Percentiles rank a stretch among this genome's conserved stretches.
Conservation (phyloP, 2,888 invertebrate species). For the Operophtera brumata region DNA sequence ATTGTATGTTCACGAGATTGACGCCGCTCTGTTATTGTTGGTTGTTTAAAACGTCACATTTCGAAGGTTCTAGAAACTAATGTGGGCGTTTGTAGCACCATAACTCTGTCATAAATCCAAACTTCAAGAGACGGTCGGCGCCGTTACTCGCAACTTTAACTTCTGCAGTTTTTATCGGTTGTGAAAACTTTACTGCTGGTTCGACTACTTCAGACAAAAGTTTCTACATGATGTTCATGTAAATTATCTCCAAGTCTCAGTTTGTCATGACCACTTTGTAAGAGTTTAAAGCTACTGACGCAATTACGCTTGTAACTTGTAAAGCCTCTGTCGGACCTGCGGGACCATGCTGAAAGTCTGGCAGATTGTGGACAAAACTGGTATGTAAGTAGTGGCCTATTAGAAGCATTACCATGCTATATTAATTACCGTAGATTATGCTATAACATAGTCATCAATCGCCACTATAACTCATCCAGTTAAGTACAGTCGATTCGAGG, state of each 20-base stretch:
- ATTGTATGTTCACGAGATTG: slow-evolving; percentile 29
- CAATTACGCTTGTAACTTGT: slow-evolving; percentile 10
- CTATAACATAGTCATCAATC: slow-evolving; percentile 38
- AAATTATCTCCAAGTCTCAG: slow-evolving; percentile 25
- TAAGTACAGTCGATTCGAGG: slow-evolving; percentile 33
- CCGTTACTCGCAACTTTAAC: slow-evolving; percentile 45
- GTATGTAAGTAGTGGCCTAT: slow-evolving; percentile 10
- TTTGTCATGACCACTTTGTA: slow-evolving; percentile 32
- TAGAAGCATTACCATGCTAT: slow-evolving; percentile 29
- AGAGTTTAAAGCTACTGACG: slow-evolving; percentile 11
- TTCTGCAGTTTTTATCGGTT: slow-evolving; percentile 51
- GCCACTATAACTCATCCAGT: slow-evolving; percentile 48
- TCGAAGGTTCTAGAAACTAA: slow-evolving; percentile 27
- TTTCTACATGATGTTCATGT: slow-evolving; percentile 16
- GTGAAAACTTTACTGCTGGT: slow-evolving; percentile 49
- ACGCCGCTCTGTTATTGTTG: slow-evolving; percentile 25
- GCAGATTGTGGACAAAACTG: slow-evolving; percentile 13
- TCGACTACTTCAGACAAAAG: slow-evolving; percentile 21
- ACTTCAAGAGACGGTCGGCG: slow-evolving; percentile 45
- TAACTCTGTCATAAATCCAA: slow-evolving; percentile 54
- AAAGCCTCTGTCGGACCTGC: not conserved
- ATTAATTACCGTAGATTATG: slow-evolving; percentile 33
- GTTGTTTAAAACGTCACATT: slow-evolving; percentile 32
- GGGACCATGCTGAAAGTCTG: slow-evolving; percentile 6
- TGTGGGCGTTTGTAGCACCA: slow-evolving; percentile 46